phyloP scores from a whole-genome alignment of 2,888 invertebrate species.

The Amiota minor region DNA sequence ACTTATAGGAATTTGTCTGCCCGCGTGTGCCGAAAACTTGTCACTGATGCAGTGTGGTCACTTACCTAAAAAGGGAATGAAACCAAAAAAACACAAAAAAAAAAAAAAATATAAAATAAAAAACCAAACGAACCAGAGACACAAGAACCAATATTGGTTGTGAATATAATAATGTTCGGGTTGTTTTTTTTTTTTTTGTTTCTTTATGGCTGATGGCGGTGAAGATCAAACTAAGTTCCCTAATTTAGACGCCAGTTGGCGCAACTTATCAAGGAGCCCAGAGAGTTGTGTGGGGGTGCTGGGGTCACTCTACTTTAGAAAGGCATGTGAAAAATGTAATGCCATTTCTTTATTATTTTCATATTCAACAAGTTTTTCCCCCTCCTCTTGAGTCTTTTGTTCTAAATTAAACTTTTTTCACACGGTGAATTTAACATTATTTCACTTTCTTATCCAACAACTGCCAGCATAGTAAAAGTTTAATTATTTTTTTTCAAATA shows the following conservation, averaged over 20 bases:
- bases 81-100: slow-evolving; percentile 31
- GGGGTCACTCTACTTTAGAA: background rate
- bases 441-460: slow-evolving; percentile 18
- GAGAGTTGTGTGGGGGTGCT: background rate
- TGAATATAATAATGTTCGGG: too few species aligned
- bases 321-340: slow-evolving; percentile 21
- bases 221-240: slow-evolving; percentile 11
- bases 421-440: background rate
- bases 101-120: slow-evolving; percentile 5
- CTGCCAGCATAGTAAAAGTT: slow-evolving; percentile 25
- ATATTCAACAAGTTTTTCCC: background rate
- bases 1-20: slow-evolving; percentile 63
- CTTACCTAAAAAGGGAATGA: slow-evolving; percentile 40
- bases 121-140: background rate
- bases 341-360: slow-evolving; percentile 12
- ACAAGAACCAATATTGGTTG: background rate
- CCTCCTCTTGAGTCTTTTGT: slow-evolving; percentile 57
- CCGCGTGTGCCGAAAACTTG: slow-evolving; percentile 71
- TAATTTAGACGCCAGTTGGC: slow-evolving; percentile 26
- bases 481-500: slow-evolving; percentile 46
- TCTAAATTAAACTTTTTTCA: slow-evolving; percentile 28
- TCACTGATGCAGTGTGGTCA: slow-evolving; percentile 62
- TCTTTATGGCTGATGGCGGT: background rate
- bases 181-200: too few species aligned
- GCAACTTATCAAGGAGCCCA: background rate